These are phyloP conservation scores for Oscarella lobularis DNA, from an alignment of 37 sponge, comb jelly and placozoan genomes.

Conservation along the genomic window DNA sequence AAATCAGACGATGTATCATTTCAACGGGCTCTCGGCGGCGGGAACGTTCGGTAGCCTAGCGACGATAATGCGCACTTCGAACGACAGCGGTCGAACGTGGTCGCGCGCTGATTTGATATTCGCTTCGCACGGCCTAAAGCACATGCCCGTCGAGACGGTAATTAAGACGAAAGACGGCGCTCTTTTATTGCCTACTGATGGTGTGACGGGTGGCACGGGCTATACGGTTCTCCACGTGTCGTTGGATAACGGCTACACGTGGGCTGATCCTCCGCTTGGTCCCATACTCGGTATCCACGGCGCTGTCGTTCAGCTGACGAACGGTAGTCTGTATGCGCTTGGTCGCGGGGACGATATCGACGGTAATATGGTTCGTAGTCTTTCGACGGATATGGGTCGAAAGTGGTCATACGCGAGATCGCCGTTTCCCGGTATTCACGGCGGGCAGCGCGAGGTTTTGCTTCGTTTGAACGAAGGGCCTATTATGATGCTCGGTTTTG, in stretches of 20 bases:
- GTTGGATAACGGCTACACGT: not conserved
- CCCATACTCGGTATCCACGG: slow-evolving; percentile 1
- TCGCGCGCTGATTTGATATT: not conserved
- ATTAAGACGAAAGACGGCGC: not conserved
- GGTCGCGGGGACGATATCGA: slow-evolving; percentile 2
- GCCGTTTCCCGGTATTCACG: slow-evolving; percentile 8
- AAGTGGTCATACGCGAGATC: not conserved
- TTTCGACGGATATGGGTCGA: slow-evolving; percentile 1
- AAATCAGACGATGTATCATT: slow-evolving; percentile 3
- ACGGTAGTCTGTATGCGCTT: not conserved
- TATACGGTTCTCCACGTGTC: slow-evolving; percentile 1
- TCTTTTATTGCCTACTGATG: slow-evolving; percentile 5
- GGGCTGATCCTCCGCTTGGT: not conserved
- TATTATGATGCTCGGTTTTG: slow-evolving; percentile 1
- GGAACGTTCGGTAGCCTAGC: slow-evolving; percentile 1
- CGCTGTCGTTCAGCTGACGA: slow-evolving; percentile 2
- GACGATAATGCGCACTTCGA: not conserved
- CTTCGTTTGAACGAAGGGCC: not conserved
- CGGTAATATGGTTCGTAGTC: not conserved
- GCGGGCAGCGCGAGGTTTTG: slow-evolving; percentile 6
- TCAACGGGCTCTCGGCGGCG: slow-evolving; percentile 6
- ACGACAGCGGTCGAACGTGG: not conserved
- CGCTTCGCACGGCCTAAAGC: slow-evolving; percentile 3
- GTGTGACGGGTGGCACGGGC: not conserved
- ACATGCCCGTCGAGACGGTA: slow-evolving; percentile 8